Percentiles rank a stretch among this genome's conserved stretches.
phyloP scores from a whole-genome alignment of 1,140 invertebrate genomes.

The Sarcophaga peregrina region DNA sequence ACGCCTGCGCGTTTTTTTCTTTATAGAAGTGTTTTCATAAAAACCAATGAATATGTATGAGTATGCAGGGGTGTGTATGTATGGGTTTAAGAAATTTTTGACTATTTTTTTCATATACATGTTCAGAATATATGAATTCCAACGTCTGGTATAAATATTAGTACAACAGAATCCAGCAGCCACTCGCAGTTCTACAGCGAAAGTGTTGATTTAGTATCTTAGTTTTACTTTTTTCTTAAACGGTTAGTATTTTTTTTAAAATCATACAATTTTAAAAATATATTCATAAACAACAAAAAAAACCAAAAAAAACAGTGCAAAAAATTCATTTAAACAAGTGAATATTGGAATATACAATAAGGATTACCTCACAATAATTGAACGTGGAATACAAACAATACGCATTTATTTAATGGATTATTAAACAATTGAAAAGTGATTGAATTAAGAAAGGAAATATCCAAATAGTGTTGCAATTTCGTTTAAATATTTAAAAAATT shows the following conservation, averaged over 20 bases:
- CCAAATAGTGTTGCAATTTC: too few species aligned
- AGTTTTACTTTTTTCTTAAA: slow-evolving; percentile 54
- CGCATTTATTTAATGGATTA: slow-evolving; percentile 19
- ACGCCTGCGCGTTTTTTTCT: slow-evolving; percentile 43
- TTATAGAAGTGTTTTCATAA: neutral
- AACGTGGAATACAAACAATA: slow-evolving; percentile 19
- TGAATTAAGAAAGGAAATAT: too few species aligned
- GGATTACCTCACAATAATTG: slow-evolving; percentile 25
- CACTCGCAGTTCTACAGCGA: slow-evolving; percentile 67
- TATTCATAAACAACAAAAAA: neutral
- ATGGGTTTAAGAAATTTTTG: slow-evolving; percentile 27
- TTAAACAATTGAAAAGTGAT: neutral
- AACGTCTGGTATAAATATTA: slow-evolving; percentile 65
- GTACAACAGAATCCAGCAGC: slow-evolving; percentile 61
- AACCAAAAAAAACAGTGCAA: slow-evolving; percentile 13
- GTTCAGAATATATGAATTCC: slow-evolving; percentile 42
- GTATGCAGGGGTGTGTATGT: neutral
- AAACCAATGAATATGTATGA: neutral
- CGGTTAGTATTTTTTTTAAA: slow-evolving; percentile 54
- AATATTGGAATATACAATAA: slow-evolving; percentile 17
- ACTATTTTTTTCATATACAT: slow-evolving; percentile 29
- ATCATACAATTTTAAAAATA: neutral
- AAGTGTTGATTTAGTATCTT: slow-evolving; percentile 62
- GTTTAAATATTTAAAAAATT: neutral
- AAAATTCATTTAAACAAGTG: neutral